Evolutionary conservation across 2,888 invertebrate genomes (phyloP).

Genomic region (Toxonevra muliebris): DNA sequence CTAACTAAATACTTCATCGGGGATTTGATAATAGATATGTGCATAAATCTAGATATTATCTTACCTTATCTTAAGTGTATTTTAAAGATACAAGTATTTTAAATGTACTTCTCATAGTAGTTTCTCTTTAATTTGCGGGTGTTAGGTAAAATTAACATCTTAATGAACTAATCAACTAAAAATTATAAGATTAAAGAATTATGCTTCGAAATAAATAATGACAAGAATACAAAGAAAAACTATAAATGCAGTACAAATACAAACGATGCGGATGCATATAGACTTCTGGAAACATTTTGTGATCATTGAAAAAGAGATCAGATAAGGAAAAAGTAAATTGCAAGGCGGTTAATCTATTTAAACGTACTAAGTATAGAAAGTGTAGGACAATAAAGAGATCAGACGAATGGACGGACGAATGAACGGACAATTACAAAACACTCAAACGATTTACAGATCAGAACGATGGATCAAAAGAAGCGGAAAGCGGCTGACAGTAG

Average conservation of each 20-base stretch:
- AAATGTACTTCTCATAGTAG: too few relatives aligned
- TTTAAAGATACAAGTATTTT: too few relatives aligned
- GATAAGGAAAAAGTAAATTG: slow-evolving; percentile 59
- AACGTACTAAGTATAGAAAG: slow-evolving; percentile 56
- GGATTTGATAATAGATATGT: too few relatives aligned
- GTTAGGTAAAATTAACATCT: slow-evolving; percentile 65
- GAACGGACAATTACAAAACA: slow-evolving; percentile 30
- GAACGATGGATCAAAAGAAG: slow-evolving; percentile 46
- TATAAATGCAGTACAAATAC: slow-evolving; percentile 4
- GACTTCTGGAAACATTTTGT: slow-evolving; percentile 39
- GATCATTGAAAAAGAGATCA: slow-evolving; percentile 25
- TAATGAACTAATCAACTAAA: slow-evolving; percentile 66
- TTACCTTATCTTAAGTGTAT: too few relatives aligned
- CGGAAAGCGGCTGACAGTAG: slow-evolving; percentile 15
- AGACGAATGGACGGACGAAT: slow-evolving; percentile 18
- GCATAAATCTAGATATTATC: too few relatives aligned
- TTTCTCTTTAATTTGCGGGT: slow-evolving; percentile 56
- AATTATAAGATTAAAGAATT: slow-evolving; percentile 53
- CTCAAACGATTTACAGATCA: slow-evolving; percentile 53
- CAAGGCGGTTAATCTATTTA: slow-evolving; percentile 67
- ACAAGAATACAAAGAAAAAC: slow-evolving; percentile 5
- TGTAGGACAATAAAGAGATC: slow-evolving; percentile 49
- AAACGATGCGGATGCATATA: slow-evolving; percentile 25
- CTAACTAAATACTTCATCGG: too few relatives aligned
- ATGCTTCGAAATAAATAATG: background rate